Percentiles rank a stretch among this genome's conserved stretches.
Evolutionary conservation across 1,140 invertebrate species (phyloP).

Genomic region (Pogonomyrmex californicus): DNA sequence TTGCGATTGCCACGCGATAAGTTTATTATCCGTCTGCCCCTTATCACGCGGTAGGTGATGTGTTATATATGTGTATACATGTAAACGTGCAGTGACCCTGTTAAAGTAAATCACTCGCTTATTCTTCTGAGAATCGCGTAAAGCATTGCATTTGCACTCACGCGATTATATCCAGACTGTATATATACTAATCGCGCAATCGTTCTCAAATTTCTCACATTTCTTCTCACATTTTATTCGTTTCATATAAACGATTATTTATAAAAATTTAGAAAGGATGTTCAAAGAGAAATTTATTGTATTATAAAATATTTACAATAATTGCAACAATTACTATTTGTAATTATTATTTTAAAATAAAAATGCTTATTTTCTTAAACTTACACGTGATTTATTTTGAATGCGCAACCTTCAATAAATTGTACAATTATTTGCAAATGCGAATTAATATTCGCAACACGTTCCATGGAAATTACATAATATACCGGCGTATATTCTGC

Average conservation of each 20-base stretch:
- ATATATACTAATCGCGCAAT: not conserved
- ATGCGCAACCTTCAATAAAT: not conserved
- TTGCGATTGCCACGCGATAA: constrained; percentile 15
- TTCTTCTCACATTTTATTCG: not conserved
- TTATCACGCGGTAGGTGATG: not conserved
- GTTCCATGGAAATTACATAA: constrained; percentile 28
- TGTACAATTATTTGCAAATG: not conserved
- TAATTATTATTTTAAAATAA: not conserved
- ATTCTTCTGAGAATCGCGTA: constrained; percentile 25
- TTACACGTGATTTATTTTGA: not conserved
- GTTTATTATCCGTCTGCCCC: constrained; percentile 25
- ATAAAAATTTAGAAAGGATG: not conserved
- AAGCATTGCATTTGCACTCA: constrained; percentile 7
- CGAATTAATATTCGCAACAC: constrained; percentile 43
- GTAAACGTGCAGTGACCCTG: constrained; percentile 37
- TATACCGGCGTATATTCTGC: not conserved
- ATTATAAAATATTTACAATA: not conserved
- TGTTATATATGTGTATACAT: not conserved
- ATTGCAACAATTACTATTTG: not conserved
- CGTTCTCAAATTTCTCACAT: not conserved
- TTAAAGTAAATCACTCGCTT: constrained; percentile 33
- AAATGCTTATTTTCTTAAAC: not conserved
- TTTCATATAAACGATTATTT: not conserved
- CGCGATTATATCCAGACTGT: constrained; percentile 27
- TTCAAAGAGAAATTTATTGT: not conserved